Conservation (phyloP, 1,140 invertebrate species). For the Euura lappo region DNA sequence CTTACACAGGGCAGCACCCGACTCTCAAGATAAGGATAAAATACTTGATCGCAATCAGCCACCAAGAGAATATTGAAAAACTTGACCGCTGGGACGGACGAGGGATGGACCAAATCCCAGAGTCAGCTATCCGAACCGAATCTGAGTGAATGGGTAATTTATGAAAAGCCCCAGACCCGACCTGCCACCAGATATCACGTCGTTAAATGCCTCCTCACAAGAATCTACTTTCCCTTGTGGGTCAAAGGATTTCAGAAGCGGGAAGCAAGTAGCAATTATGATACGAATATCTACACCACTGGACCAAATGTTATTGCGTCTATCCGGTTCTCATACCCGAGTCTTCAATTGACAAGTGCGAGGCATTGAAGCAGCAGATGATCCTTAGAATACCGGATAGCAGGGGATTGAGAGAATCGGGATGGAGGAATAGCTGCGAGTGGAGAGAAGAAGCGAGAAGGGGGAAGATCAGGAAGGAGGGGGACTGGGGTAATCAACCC, state of each 20-base stretch:
- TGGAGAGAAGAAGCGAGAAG: not conserved
- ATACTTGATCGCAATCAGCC: not conserved
- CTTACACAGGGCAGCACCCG: no score
- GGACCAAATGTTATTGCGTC: no score
- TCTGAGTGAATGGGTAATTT: constrained; percentile 3
- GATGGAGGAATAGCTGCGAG: not conserved
- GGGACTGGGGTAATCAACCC: constrained; percentile 30
- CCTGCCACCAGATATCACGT: not conserved
- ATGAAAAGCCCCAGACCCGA: not conserved
- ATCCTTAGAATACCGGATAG: not conserved
- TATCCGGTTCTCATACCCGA: no score
- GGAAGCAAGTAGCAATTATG: no score
- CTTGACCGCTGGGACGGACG: not conserved
- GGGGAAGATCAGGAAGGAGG: not conserved
- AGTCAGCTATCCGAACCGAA: constrained; percentile 1
- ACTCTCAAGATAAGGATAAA: no score
- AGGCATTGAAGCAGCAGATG: not conserved
- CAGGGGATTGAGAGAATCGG: not conserved
- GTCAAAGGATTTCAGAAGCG: no score
- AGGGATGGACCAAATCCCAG: not conserved
- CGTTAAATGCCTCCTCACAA: not conserved
- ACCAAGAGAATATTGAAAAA: not conserved
- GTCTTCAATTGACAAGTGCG: no score
- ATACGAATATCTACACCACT: no score
- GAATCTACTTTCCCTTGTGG: no score